phyloP scores from a whole-genome alignment of 2,797 vertebrate genomes.

The Tiaroga cobitis region DNA sequence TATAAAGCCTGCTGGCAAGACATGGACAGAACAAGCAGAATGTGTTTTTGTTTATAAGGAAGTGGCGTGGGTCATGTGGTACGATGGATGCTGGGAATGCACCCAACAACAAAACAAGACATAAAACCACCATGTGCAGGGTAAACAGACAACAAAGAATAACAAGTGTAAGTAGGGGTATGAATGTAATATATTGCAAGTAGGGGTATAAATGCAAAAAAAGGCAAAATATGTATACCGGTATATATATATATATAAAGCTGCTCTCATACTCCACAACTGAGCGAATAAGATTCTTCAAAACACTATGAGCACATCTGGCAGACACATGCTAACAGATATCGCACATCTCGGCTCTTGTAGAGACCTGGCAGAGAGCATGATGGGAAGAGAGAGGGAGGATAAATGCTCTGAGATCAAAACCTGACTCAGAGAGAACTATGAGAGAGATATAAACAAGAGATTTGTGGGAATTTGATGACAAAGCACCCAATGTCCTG shows the following conservation, averaged over 20 bases:
- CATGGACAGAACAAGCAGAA: conserved; percentile 2
- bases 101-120: conserved; percentile 17
- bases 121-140: not conserved
- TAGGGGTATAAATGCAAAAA: not conserved
- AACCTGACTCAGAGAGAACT: conserved; percentile 47
- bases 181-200: not conserved
- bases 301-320: conserved; percentile 35
- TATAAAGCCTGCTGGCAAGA: conserved; percentile 1
- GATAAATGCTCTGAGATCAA: conserved; percentile 31
- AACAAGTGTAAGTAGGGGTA: not conserved
- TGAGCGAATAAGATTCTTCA: not conserved
- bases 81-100: conserved; percentile 29
- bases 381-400: conserved; percentile 14
- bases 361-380: conserved; percentile 26
- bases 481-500: conserved; percentile 25
- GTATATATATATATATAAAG: not conserved
- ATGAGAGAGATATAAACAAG: conserved; percentile 56
- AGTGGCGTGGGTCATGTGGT: conserved; percentile 24
- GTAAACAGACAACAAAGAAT: conserved; percentile 9
- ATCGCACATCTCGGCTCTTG: conserved; percentile 25
- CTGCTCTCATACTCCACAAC: not conserved
- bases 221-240: not conserved
- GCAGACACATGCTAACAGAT: conserved; percentile 33
- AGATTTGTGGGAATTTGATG: conserved; percentile 46
- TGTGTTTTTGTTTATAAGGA: conserved; percentile 39